Percentiles rank a stretch among this genome's conserved stretches.
phyloP scores from a whole-genome alignment of 2,113 vertebrate species.

The Petromus typicus region DNA sequence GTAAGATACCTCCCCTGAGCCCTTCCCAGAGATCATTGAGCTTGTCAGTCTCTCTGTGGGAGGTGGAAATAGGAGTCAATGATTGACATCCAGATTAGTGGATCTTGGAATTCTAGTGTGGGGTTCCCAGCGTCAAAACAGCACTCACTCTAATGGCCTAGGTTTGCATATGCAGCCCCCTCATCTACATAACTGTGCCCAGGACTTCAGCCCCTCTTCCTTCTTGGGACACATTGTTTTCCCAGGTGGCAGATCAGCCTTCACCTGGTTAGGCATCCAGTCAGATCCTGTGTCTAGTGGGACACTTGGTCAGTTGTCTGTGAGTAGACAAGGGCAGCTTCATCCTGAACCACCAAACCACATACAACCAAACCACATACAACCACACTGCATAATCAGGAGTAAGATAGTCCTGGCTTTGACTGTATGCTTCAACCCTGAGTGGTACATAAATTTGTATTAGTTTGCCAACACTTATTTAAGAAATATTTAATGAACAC shows the following conservation, averaged over 20 bases:
- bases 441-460: background rate
- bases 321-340: background rate
- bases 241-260: too few species aligned
- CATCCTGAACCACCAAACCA: too few species aligned
- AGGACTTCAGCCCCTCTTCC: background rate
- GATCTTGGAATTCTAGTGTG: background rate
- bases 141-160: rapidly evolving
- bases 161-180: rapidly evolving
- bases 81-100: rapidly evolving
- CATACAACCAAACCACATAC: background rate
- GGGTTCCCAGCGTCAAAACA: background rate
- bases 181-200: rapidly evolving
- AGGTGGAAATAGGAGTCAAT: background rate
- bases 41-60: background rate
- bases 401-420: background rate
- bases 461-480: background rate
- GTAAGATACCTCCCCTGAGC: rapidly evolving
- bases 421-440: background rate
- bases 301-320: background rate
- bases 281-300: background rate
- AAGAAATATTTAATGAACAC: background rate
- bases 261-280: background rate
- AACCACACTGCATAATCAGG: background rate
- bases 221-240: background rate
- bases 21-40: background rate